Conservation (phyloP, 2,113 vertebrate genomes). For the Bucco capensis region DNA sequence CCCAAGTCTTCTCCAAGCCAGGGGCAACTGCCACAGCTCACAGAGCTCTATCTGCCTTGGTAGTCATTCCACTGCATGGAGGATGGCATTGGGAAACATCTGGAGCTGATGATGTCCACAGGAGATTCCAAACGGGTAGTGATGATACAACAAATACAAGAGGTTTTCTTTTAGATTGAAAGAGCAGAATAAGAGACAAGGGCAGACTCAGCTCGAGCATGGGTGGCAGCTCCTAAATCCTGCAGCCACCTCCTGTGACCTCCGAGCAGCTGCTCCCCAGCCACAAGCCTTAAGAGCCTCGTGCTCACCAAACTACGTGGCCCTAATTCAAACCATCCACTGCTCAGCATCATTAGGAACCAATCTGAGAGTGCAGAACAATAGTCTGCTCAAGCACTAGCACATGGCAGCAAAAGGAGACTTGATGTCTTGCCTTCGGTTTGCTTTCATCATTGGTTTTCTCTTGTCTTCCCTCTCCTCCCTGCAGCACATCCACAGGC, state of each 20-base stretch:
- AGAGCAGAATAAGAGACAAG: constrained; percentile 40
- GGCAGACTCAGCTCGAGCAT: constrained; percentile 1
- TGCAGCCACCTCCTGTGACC: constrained; percentile 7
- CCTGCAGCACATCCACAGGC: not conserved
- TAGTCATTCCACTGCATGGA: constrained; percentile 67
- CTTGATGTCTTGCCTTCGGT: constrained; percentile 40
- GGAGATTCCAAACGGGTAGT: constrained; percentile 74
- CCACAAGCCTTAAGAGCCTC: constrained; percentile 62
- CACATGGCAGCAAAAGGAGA: constrained; percentile 47
- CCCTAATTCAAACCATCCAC: constrained; percentile 50
- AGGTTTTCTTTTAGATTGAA: constrained; percentile 63
- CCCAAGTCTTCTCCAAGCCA: constrained; percentile 41
- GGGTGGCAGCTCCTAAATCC: constrained; percentile 6
- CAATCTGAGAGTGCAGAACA: constrained; percentile 54
- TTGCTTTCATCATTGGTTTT: not conserved
- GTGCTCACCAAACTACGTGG: constrained; percentile 52
- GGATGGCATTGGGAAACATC: constrained; percentile 75
- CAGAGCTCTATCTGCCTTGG: constrained; percentile 65
- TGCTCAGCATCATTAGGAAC: constrained; percentile 56
- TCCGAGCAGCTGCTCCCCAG: constrained; percentile 47
- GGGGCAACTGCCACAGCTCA: constrained; percentile 59
- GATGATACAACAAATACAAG: constrained; percentile 67
- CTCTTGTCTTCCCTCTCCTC: not conserved
- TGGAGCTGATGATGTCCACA: constrained; percentile 72
- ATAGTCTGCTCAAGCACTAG: constrained; percentile 52